These are phyloP conservation scores for Magallana gigas DNA, from an alignment of 1,140 invertebrate genomes.

Conservation along the genomic window DNA sequence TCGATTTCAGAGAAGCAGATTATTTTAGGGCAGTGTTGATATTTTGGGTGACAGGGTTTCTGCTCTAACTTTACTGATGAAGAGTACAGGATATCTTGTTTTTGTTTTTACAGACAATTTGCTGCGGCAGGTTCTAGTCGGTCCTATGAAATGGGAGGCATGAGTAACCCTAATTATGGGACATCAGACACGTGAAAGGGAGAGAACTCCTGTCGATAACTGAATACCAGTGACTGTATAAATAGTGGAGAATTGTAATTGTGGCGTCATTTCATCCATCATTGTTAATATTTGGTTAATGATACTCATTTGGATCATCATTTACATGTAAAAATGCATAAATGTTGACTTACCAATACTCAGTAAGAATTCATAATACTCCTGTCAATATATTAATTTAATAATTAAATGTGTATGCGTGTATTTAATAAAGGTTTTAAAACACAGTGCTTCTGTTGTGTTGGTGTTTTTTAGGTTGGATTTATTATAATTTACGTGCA, in stretches of 20 bases:
- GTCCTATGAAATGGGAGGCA: slow-evolving; percentile 52
- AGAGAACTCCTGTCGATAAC: neutral
- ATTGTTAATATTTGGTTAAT: neutral
- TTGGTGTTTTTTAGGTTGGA: neutral
- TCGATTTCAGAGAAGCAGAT: too few species aligned
- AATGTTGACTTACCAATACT: neutral
- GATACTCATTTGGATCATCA: neutral
- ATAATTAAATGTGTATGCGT: neutral
- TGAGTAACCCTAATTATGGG: slow-evolving; percentile 52
- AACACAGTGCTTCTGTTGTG: neutral
- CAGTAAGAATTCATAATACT: neutral
- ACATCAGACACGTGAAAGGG: neutral
- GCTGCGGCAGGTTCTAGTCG: neutral
- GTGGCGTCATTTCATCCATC: neutral
- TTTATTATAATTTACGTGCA: neutral
- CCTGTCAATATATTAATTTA: neutral
- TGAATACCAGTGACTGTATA: neutral
- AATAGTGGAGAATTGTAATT: neutral
- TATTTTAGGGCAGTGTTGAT: neutral
- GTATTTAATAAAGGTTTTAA: neutral
- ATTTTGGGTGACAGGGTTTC: neutral
- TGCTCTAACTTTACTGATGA: neutral
- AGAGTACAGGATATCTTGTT: neutral
- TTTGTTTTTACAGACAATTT: slow-evolving; percentile 47
- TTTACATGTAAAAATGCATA: neutral